A percentile compares a stretch with the other conserved stretches of the same genome.
Conservation (phyloP, 2,888 invertebrate species). For the Bellardia bayeri region DNA sequence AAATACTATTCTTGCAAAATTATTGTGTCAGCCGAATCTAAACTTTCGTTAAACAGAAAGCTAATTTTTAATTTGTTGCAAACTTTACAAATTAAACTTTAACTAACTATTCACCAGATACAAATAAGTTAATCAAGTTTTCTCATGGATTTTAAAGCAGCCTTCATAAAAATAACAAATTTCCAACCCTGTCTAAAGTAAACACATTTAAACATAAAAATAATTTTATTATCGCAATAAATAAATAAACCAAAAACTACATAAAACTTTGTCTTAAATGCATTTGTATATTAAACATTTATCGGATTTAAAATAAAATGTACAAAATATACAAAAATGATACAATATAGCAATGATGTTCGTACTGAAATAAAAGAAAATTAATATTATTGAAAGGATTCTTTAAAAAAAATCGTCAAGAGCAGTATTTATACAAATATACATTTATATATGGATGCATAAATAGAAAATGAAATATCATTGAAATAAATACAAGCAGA, state of each 20-base stretch:
- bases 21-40: too few relatives aligned
- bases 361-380: not conserved
- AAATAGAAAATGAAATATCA: not conserved
- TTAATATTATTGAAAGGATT: not conserved
- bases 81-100: too few relatives aligned
- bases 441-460: not conserved
- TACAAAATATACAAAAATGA: not conserved
- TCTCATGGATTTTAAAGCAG: too few relatives aligned
- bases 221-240: not conserved
- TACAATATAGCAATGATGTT: constrained; percentile 1
- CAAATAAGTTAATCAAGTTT: too few relatives aligned
- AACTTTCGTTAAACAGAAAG: too few relatives aligned
- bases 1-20: too few relatives aligned
- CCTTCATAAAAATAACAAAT: too few relatives aligned
- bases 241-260: not conserved
- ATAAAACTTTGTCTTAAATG: constrained; percentile 12
- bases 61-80: too few relatives aligned
- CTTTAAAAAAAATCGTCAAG: not conserved
- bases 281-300: constrained; percentile 42
- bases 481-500: not conserved
- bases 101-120: too few relatives aligned
- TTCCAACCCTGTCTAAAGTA: too few relatives aligned
- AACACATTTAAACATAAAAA: too few relatives aligned
- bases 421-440: not conserved
- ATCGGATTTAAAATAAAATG: constrained; percentile 50